Evolutionary conservation across 2,113 vertebrate species (phyloP).

Genomic region (Azemiops feae): DNA sequence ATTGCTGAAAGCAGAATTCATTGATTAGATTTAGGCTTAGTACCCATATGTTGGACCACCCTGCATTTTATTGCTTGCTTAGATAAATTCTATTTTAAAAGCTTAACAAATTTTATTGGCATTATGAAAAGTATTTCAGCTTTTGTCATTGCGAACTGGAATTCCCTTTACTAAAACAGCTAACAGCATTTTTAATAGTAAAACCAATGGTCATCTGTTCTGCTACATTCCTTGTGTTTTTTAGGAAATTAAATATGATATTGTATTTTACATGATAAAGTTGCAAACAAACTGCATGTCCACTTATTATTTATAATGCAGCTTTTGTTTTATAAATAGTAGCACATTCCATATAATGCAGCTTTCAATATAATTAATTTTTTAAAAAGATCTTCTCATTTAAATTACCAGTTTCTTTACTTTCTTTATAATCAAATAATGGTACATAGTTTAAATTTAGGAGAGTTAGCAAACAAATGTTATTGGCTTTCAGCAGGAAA

Average conservation of each 20-base stretch:
- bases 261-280: no score
- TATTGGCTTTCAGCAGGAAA: background rate
- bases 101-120: background rate
- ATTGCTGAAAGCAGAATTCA: background rate
- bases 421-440: background rate
- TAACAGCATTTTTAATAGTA: background rate
- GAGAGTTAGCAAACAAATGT: background rate
- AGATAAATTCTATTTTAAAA: background rate
- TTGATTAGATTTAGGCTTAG: background rate
- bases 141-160: background rate
- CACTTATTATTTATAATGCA: background rate
- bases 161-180: no score
- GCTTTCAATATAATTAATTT: background rate
- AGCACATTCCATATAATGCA: background rate
- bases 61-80: background rate
- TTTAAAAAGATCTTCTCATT: background rate
- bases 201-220: background rate
- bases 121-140: background rate
- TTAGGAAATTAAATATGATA: background rate
- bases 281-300: background rate
- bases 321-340: background rate
- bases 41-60: background rate
- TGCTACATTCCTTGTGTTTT: background rate
- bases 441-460: background rate
- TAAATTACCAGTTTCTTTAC: background rate